Evolutionary conservation across 2,888 invertebrate species (phyloP).

Genomic region (Pilophorus perplexus): DNA sequence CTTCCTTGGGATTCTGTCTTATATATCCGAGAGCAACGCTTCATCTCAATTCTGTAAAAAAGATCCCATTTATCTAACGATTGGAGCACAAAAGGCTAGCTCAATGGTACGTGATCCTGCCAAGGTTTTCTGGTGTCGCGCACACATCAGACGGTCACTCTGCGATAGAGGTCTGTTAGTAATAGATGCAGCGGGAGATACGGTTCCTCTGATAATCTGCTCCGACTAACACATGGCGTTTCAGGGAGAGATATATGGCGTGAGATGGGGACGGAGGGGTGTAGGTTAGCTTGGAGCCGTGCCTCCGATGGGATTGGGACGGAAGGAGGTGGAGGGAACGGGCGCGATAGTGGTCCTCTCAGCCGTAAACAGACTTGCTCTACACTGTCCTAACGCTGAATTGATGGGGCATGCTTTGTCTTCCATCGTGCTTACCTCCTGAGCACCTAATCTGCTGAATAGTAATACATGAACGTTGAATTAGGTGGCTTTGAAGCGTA

Average conservation of each 20-base stretch:
- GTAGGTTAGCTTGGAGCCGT: background rate
- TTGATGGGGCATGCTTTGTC: conserved; percentile 22
- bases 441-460: conserved; percentile 26
- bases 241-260: background rate
- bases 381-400: conserved; percentile 2
- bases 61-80: no score
- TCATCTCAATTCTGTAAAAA: no score
- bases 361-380: conserved; percentile 28
- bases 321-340: conserved; percentile 10
- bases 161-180: conserved; percentile 20
- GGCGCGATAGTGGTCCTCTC: conserved; percentile 11
- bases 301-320: conserved; percentile 1
- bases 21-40: no score
- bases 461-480: conserved; percentile 21
- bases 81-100: conserved; percentile 11
- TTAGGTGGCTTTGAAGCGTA: conserved; percentile 17
- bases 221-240: conserved; percentile 13
- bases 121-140: conserved; percentile 25
- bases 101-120: conserved; percentile 19
- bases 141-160: conserved; percentile 21
- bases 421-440: conserved; percentile 11
- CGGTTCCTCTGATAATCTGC: conserved; percentile 19
- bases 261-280: conserved; percentile 1
- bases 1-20: no score
- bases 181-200: conserved; percentile 22